These are phyloP conservation scores for Neosilurus mollespiculum DNA, from an alignment of 2,797 vertebrate genomes.

Conservation along the genomic window DNA sequence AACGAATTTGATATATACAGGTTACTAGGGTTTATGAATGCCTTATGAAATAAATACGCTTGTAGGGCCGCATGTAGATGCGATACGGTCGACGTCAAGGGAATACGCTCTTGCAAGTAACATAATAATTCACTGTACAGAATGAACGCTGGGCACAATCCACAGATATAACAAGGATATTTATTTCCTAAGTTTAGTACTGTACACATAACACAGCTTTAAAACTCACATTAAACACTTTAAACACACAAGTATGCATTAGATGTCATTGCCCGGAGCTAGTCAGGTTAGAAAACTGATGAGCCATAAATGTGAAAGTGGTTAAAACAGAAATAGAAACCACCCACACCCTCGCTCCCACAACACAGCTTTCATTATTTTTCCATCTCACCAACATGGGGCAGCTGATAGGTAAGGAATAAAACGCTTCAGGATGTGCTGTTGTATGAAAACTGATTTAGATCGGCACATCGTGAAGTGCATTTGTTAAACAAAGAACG, in stretches of 20 bases:
- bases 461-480: background rate
- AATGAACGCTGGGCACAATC: background rate
- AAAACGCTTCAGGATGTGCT: background rate
- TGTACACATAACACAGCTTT: conserved; percentile 38
- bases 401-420: conserved; percentile 5
- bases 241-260: conserved; percentile 41
- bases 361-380: conserved; percentile 37
- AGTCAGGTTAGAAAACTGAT: conserved; percentile 23
- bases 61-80: background rate
- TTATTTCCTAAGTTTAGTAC: conserved; percentile 13
- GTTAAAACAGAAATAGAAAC: conserved; percentile 40
- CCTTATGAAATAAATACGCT: background rate
- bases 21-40: conserved; percentile 5
- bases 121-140: background rate
- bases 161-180: background rate
- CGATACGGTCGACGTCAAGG: conserved; percentile 12
- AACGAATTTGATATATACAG: conserved; percentile 36
- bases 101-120: background rate
- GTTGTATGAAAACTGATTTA: background rate
- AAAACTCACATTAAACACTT: conserved; percentile 46
- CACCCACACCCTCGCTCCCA: conserved; percentile 31
- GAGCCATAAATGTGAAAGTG: conserved; percentile 35
- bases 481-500: too few relatives aligned
- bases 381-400: conserved; percentile 30
- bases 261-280: conserved; percentile 28